Evolutionary conservation across 2,888 invertebrate genomes (phyloP), one percentile per base, ranked within the genome.

Genomic region (Alsophila aescularia): DNA sequence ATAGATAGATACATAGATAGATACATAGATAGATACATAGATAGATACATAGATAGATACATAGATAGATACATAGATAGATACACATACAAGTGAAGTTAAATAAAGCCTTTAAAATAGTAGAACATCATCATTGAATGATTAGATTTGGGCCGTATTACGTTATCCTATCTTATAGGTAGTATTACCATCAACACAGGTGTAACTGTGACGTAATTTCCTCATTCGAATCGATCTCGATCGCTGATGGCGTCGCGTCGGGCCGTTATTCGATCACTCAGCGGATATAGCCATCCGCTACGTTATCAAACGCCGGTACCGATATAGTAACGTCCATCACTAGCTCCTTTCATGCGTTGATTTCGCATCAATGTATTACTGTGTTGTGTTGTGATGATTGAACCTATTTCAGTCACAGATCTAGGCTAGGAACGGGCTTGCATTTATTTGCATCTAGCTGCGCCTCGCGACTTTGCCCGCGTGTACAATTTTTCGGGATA

Each of bases 251-350:
- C 18, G 49, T 54, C 53, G 48, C 24, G 48, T n/a, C 32, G 32
- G 32, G 32, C 49, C 15, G 41, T 41, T 55, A 54, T 51, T 54
- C 58, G 47, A 54, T 58, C 39, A 54, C 41, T 35, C 41, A 36
- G 13, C 54, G 54, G 60, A 58, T 58, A 58, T 52, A 58, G 41
- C 49, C 52, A 54, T 51, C 53, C 43, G 50, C 35, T 29, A 39
- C 40, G 49, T 48, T 56, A 56, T 56, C 52, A 45, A 44, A 52
- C 35, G 18, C 12, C 44, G 52, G 54, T 52, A 56, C 48, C 52
- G 49, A 42, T 52, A 45, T 60, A 52, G 48, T 51, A 39, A 53
- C 21, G 51, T 49, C 53, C 56, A 52, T 44, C 60, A 51, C 48
- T 51, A 49, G 48, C 32, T 48, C 29, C 47, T 34, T 51, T 47